Evolutionary conservation across 2,113 vertebrate species (phyloP).

Genomic region (Meriones unguiculatus): DNA sequence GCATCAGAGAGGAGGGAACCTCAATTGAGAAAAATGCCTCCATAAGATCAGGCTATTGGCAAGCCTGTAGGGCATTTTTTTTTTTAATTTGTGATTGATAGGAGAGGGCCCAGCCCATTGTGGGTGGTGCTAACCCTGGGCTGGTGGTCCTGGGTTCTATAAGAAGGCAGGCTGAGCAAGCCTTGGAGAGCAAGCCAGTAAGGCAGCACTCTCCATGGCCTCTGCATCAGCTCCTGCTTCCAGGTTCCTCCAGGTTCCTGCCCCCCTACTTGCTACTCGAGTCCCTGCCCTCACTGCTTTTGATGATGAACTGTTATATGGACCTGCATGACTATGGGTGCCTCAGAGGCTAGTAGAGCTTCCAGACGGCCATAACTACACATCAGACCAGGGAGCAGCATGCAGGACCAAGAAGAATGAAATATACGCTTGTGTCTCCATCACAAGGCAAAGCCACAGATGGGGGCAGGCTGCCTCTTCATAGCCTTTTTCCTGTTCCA

Average conservation of each 20-base stretch:
- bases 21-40: neutral
- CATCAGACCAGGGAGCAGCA: neutral
- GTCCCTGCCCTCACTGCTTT: neutral
- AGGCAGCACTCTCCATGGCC: no score
- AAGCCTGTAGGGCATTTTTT: neutral
- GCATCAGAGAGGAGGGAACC: neutral
- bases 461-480: neutral
- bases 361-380: neutral
- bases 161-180: neutral
- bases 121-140: neutral
- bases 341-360: no score
- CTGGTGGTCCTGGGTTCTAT: neutral
- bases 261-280: neutral
- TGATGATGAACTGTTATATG: neutral
- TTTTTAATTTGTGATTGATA: neutral
- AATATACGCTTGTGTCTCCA: neutral
- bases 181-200: neutral
- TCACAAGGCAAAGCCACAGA: neutral
- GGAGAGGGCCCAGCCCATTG: neutral
- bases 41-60: neutral
- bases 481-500: neutral
- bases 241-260: neutral
- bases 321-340: neutral
- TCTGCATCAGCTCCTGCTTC: neutral
- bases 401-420: neutral